Base-by-base conservation (phyloP, 1,140 invertebrate species). In the Metaphire vulgaris region DNA sequence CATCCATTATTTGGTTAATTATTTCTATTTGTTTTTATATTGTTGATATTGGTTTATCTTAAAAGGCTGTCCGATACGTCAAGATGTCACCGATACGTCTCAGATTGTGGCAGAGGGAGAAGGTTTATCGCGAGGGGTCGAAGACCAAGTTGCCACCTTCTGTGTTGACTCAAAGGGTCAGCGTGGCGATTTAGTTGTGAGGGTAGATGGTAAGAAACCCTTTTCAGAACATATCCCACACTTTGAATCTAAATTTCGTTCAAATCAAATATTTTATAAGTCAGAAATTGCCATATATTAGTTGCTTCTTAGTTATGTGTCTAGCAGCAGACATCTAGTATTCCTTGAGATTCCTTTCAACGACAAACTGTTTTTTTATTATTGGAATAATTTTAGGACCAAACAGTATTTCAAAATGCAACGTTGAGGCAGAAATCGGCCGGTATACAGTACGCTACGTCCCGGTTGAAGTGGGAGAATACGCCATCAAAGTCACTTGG, bases 401-500 rank as follows among this genome's bases (percentile, higher is more conserved):
- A 15, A 90, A 91, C 76, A 90, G 90, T 78, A 89, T 90, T 76
- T 89, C 89, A 30, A 90, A 88, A 86, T 87, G 88, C 84, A 82
- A 86, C 66, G 82, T 86, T 79, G 88, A 84, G 83, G 86, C 83
- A 66, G 88, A 89, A 82, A 87, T 87, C 77, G 89, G 89, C 26
- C 83, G 88, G 31, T 90, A 88, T 86, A 88, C 89, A 74, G 90
- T 92, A 2, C 89, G 89, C 1, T 93, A 92, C 80, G 85, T 89
- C 0, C 91, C 92, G 1, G 87, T 88, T 1, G 90, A 92, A 83
- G 89, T 91, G 15, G 92, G 92, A 12, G 85, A 90, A 15, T 93
- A 92, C 83, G 90, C 91, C 81, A 87, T 93, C 1, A 85, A 88
- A 78, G 88, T 93, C 1, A 88, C 89, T 16, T 93, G 91, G 88